Evolutionary conservation across 1,140 invertebrate species (phyloP).

Genomic region (Archivesica marissinica): DNA sequence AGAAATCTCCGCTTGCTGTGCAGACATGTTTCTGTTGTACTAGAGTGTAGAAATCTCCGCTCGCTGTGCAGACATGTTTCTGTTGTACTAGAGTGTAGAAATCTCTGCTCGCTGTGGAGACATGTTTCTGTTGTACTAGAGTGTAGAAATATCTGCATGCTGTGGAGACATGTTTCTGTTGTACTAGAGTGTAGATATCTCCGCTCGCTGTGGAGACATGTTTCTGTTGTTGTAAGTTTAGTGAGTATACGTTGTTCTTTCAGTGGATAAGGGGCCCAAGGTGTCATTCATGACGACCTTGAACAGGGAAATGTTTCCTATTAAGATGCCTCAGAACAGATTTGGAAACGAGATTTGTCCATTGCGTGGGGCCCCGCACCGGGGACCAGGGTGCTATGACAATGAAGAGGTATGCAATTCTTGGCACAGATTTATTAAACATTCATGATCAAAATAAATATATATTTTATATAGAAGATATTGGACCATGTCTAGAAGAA

Average conservation of each 20-base stretch:
- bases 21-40: neutral
- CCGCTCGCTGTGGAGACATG: neutral
- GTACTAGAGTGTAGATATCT: neutral
- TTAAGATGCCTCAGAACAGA: constrained; percentile 78
- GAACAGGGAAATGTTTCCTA: constrained; percentile 80
- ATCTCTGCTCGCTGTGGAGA: too few species aligned
- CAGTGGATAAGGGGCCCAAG: constrained; percentile 70
- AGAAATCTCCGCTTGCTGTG: neutral
- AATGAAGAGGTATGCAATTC: constrained; percentile 82
- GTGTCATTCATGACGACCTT: constrained; percentile 81
- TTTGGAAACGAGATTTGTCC: constrained; percentile 82
- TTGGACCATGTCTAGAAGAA: too few species aligned
- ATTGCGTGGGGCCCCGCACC: constrained; percentile 77
- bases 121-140: too few species aligned
- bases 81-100: too few species aligned
- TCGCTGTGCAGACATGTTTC: neutral
- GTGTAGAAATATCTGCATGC: neutral
- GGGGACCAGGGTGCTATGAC: constrained; percentile 81
- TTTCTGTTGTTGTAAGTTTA: neutral
- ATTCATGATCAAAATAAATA: too few species aligned
- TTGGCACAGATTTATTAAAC: too few species aligned
- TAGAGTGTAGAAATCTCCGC: too few species aligned
- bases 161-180: too few species aligned
- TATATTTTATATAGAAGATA: too few species aligned
- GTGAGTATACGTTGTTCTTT: neutral